Evolutionary conservation across 2,888 invertebrate species (phyloP).

Genomic region (Lutraria lutraria): DNA sequence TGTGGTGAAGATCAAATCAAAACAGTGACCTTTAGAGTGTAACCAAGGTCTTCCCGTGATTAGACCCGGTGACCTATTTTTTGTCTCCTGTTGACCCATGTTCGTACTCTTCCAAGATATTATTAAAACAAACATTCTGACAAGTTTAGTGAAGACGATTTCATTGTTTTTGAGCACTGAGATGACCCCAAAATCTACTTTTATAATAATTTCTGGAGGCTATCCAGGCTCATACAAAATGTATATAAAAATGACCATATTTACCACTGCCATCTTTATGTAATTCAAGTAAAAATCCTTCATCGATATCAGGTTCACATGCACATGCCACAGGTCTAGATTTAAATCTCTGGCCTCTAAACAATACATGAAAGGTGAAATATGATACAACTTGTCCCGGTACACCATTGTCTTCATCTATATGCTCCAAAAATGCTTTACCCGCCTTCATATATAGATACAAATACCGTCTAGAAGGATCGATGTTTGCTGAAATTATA

Average conservation of each 20-base stretch:
- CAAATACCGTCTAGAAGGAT: slow-evolving; percentile 84
- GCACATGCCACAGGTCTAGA: slow-evolving; percentile 85
- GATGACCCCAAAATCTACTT: too few species aligned
- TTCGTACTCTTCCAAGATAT: too few species aligned
- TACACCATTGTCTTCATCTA: slow-evolving; percentile 80
- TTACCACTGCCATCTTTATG: slow-evolving; percentile 84
- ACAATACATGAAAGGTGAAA: slow-evolving; percentile 85
- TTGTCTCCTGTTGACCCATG: too few species aligned
- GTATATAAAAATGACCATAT: neutral
- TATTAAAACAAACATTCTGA: too few species aligned
- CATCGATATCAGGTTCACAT: slow-evolving; percentile 86
- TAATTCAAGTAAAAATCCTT: slow-evolving; percentile 85
- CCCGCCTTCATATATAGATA: slow-evolving; percentile 85
- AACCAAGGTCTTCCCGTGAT: too few species aligned
- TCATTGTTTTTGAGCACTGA: too few species aligned
- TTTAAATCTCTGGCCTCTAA: slow-evolving; percentile 85
- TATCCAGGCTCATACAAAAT: neutral
- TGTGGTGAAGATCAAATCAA: too few species aligned
- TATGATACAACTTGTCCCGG: slow-evolving; percentile 81
- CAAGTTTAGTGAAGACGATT: too few species aligned
- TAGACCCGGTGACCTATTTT: too few species aligned
- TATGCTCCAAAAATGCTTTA: slow-evolving; percentile 86
- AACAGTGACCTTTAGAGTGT: too few species aligned
- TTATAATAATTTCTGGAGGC: too few species aligned
- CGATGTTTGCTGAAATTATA: slow-evolving; percentile 82